Conservation (phyloP, 2,113 vertebrate species). For the Peromyscus polionotus region DNA sequence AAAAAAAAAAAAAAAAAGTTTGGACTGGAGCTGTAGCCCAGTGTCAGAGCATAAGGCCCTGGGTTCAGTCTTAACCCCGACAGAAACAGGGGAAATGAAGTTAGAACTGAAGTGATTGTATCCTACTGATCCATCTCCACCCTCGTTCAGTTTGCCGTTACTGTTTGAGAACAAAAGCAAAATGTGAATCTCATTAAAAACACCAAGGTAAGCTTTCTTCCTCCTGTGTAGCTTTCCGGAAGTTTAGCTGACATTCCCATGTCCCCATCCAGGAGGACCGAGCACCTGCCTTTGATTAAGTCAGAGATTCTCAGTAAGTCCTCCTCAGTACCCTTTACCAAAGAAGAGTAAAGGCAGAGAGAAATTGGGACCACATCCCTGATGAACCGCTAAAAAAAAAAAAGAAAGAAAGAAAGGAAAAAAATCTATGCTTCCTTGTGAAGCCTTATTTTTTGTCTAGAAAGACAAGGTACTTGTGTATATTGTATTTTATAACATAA, state of each 20-base stretch:
- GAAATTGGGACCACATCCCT: not conserved
- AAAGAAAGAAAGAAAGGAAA: not conserved
- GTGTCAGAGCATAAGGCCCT: not conserved
- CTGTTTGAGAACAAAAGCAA: conserved; percentile 25
- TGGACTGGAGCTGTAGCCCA: not conserved
- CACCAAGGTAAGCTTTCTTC: not conserved
- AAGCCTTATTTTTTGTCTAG: conserved; percentile 11
- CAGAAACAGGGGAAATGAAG: not conserved
- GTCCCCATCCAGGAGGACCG: not conserved
- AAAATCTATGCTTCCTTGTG: not conserved
- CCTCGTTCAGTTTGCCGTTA: not conserved
- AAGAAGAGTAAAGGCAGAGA: not conserved
- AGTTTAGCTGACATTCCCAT: not conserved
- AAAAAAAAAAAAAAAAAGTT: not conserved
- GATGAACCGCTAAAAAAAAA: not conserved
- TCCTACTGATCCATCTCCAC: not conserved
- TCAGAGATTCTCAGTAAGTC: not conserved
- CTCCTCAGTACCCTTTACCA: not conserved
- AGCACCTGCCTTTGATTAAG: not conserved
- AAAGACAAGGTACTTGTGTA: not conserved
- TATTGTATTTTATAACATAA: conserved; percentile 21
- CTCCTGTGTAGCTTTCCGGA: not conserved
- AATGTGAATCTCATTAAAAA: not conserved
- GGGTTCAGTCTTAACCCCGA: not conserved
- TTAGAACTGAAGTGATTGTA: not conserved